These are phyloP conservation scores for Madoqua kirkii DNA, from an alignment of 2,113 vertebrate species.

Conservation along the genomic window DNA sequence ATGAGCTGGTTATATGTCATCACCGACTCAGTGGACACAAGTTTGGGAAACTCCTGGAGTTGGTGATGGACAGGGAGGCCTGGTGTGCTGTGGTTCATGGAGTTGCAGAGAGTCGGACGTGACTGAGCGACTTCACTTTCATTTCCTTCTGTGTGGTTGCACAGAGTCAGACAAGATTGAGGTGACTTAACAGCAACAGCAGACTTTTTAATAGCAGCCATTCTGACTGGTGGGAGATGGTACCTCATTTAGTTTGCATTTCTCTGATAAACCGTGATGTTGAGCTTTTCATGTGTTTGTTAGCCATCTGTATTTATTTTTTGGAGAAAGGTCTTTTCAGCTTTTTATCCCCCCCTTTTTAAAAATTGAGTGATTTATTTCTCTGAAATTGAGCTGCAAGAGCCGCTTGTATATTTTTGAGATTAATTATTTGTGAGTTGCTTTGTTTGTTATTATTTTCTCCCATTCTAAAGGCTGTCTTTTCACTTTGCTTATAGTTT, in stretches of 20 bases:
- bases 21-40: too few species aligned
- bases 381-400: not conserved
- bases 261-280: not conserved
- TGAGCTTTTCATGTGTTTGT: not conserved
- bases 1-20: too few species aligned
- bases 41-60: too few species aligned
- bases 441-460: not conserved
- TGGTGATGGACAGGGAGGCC: too few species aligned
- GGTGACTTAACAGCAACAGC: too few species aligned
- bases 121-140: too few species aligned
- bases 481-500: not conserved
- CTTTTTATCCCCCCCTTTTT: not conserved
- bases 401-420: not conserved
- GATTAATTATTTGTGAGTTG: not conserved
- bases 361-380: not conserved
- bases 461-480: not conserved
- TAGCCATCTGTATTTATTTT: not conserved
- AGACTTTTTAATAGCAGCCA: not conserved
- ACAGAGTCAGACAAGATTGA: too few species aligned
- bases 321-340: not conserved
- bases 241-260: not conserved
- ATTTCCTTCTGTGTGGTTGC: accelerated
- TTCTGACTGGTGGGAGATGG: not conserved
- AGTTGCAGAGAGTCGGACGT: too few species aligned
- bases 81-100: too few species aligned